phyloP scores from a whole-genome alignment of 2,113 vertebrate genomes.

The Pollachius pollachius region DNA sequence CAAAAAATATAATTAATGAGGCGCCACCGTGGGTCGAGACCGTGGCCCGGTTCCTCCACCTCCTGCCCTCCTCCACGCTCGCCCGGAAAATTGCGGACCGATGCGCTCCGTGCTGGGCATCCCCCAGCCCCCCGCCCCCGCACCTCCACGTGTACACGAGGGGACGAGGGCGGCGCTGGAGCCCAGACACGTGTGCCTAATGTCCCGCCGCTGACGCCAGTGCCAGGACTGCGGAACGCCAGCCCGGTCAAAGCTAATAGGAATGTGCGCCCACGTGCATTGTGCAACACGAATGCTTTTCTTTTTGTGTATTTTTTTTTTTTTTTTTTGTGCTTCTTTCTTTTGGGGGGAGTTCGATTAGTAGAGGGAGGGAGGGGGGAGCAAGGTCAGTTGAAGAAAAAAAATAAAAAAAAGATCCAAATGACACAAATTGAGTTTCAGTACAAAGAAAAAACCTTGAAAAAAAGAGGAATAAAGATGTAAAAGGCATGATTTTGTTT shows the following conservation, averaged over 20 bases:
- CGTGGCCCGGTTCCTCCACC: too few relatives aligned
- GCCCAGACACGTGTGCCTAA: too few relatives aligned
- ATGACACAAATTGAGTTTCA: conserved; percentile 64
- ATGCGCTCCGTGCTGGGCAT: too few relatives aligned
- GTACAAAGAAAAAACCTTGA: conserved; percentile 61
- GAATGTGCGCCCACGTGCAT: conserved; percentile 68
- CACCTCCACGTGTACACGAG: too few relatives aligned
- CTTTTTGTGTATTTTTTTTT: conserved; percentile 21
- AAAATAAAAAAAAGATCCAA: conserved; percentile 46
- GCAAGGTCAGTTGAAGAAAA: background rate
- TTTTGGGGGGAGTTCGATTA: conserved; percentile 53
- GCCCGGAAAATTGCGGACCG: too few relatives aligned
- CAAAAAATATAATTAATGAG: too few relatives aligned
- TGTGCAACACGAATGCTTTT: conserved; percentile 65
- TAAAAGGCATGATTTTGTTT: conserved; percentile 50
- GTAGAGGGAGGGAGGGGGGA: background rate
- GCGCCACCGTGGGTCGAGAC: too few relatives aligned
- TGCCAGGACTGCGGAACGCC: conserved; percentile 46
- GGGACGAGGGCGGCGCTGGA: too few relatives aligned
- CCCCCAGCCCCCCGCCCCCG: too few relatives aligned
- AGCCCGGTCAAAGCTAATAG: conserved; percentile 52
- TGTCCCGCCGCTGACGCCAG: conserved; percentile 15
- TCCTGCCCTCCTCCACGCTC: too few relatives aligned
- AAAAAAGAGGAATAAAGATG: conserved; percentile 73
- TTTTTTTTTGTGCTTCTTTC: conserved; percentile 9